These are phyloP conservation scores for Dioctria linearis DNA, from an alignment of 2,888 invertebrate genomes.

Conservation along the genomic window DNA sequence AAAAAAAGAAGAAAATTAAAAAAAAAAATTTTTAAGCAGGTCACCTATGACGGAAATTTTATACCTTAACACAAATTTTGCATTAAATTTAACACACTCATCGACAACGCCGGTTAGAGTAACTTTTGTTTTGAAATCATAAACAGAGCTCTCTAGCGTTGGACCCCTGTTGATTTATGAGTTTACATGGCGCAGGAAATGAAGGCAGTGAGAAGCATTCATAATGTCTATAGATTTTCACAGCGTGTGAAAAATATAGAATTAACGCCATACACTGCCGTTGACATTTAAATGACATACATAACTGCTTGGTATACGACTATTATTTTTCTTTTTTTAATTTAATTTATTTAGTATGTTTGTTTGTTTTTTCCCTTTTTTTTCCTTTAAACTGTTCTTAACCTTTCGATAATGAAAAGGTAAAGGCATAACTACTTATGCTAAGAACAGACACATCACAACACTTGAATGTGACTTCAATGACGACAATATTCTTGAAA, in stretches of 20 bases:
- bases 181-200: slow-evolving; percentile 32
- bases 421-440: slow-evolving; percentile 12
- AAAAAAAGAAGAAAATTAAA: no score
- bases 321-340: slow-evolving; percentile 2
- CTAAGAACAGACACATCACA: no score
- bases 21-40: background rate
- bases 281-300: slow-evolving; percentile 42
- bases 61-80: slow-evolving; percentile 31
- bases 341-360: no score
- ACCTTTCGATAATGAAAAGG: background rate
- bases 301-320: slow-evolving; percentile 7
- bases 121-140: slow-evolving; percentile 34
- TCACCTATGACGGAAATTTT: slow-evolving; percentile 21
- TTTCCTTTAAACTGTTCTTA: slow-evolving; percentile 17
- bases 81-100: slow-evolving; percentile 41
- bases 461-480: slow-evolving; percentile 34
- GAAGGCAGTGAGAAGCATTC: background rate
- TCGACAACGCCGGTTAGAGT: background rate
- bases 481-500: slow-evolving; percentile 20
- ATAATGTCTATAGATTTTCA: background rate
- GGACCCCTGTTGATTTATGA: slow-evolving; percentile 31
- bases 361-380: no score
- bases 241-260: slow-evolving; percentile 51
- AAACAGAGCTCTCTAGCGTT: slow-evolving; percentile 27
- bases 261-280: slow-evolving; percentile 25